Percentiles rank a stretch among this genome's conserved stretches.
Conservation (phyloP, 2,113 vertebrate genomes). For the Isichthys henryi region DNA sequence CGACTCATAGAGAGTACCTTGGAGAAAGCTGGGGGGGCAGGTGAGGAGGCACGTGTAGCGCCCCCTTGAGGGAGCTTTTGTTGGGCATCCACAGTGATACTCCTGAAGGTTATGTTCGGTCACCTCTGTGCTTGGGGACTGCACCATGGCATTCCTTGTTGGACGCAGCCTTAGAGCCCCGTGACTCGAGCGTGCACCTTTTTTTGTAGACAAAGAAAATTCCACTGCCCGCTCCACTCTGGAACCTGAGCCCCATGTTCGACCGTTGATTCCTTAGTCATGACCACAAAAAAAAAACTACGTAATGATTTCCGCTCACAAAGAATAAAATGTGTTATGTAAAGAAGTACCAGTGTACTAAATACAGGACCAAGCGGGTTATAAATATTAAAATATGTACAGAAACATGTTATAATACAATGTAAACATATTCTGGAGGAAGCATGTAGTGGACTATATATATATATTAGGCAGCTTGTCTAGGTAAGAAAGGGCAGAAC, state of each 20-base stretch:
- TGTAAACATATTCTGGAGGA: not conserved
- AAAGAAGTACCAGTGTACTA: not conserved
- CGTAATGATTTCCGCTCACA: not conserved
- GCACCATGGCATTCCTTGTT: not conserved
- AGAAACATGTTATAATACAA: not conserved
- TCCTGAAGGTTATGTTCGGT: not conserved
- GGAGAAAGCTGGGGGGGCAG: not conserved
- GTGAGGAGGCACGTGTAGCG: not conserved
- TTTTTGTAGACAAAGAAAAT: not conserved
- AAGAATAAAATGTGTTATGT: not conserved
- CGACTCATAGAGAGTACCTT: not conserved
- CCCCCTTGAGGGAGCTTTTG: not conserved
- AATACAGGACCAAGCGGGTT: not conserved
- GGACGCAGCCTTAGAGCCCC: not conserved
- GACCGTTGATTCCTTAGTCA: not conserved
- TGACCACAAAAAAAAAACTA: not conserved
- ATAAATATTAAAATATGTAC: not conserved
- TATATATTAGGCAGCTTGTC: not conserved
- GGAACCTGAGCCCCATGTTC: not conserved
- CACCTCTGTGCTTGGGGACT: not conserved
- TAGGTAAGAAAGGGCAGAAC: not conserved
- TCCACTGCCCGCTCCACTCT: not conserved
- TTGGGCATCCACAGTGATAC: not conserved
- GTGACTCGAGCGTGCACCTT: not conserved
- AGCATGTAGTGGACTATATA: not conserved